Evolutionary conservation across 2,888 invertebrate species (phyloP), one percentile per base, ranked within the genome.

Genomic region (Hirtodrosophila cameraria): DNA sequence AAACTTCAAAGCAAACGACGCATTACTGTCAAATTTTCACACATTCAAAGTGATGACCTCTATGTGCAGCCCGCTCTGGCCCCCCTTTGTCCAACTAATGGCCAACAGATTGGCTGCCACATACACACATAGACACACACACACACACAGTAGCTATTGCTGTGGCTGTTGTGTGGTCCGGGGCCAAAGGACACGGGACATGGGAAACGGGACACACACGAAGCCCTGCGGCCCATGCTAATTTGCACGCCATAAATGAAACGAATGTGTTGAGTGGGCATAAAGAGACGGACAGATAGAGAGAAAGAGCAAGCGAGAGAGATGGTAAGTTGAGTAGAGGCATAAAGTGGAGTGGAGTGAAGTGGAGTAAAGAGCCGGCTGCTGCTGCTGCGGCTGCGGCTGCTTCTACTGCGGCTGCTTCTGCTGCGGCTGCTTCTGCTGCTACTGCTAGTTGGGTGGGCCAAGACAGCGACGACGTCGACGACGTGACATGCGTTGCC

Each of bases 211-310:
- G 33, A 38, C 39, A 52, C 71, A 84, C 78, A 84, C 86, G 80
- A 83, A 53, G 78, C 66, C 72, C 59, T 63, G 53, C 59, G 80
- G 84, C 73, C 61, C 63, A 76, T 76, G 82, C 86, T 82, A 86
- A 82, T 82, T 82, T 86, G 84, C 82, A 86, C 78, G 75, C 85
- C 84, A 84, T 86, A 86, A 82, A 86, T 68, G 85, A 66, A 77
- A 76, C 82, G 84, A 72, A 86, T 80, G 77, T 69, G 86, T 61
- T 67, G 81, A 84, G 72, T 70, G 80, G 62, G 36, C 55, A 57
- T 45, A 9, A 20, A 49, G 15, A 38, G 46, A 12, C 13, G 13
- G 33, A 27, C 12, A 31, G 8, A 31, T 30, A n/a, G 9, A 8
- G n/a, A 43, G 20, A 28, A 6, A 28, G 20, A 9, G 28, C 30